These are phyloP conservation scores for Idaea biselata DNA, from an alignment of 2,888 invertebrate species.

Conservation along the genomic window DNA sequence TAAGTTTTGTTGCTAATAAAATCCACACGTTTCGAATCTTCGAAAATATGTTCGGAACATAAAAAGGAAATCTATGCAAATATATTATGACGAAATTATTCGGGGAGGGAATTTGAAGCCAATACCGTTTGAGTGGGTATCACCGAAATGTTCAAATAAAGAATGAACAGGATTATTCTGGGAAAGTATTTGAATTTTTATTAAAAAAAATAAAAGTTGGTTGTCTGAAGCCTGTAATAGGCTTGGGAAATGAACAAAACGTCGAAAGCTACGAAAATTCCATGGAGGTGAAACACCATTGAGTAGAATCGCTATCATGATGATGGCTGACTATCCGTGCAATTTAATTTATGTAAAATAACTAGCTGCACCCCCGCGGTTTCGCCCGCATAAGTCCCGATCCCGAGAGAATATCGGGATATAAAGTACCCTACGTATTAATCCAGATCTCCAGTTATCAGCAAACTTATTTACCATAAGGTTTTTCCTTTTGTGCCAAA, in stretches of 20 bases:
- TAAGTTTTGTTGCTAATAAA: background rate
- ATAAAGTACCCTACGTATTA: too few species aligned
- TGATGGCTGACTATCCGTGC: too few species aligned
- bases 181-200: background rate
- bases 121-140: background rate
- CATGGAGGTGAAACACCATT: background rate
- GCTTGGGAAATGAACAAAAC: background rate
- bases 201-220: background rate
- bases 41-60: background rate
- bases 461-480: too few species aligned
- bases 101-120: background rate
- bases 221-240: background rate
- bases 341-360: too few species aligned
- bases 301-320: too few species aligned
- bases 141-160: background rate
- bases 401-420: too few species aligned
- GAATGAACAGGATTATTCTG: conserved; percentile 1
- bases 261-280: background rate
- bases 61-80: background rate
- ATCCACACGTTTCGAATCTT: background rate
- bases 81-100: background rate
- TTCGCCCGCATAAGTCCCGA: too few species aligned
- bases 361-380: too few species aligned
- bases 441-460: too few species aligned
- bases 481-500: too few species aligned